These are phyloP conservation scores for Scolopax rusticola DNA, from an alignment of 2,797 vertebrate genomes.

Conservation along the genomic window DNA sequence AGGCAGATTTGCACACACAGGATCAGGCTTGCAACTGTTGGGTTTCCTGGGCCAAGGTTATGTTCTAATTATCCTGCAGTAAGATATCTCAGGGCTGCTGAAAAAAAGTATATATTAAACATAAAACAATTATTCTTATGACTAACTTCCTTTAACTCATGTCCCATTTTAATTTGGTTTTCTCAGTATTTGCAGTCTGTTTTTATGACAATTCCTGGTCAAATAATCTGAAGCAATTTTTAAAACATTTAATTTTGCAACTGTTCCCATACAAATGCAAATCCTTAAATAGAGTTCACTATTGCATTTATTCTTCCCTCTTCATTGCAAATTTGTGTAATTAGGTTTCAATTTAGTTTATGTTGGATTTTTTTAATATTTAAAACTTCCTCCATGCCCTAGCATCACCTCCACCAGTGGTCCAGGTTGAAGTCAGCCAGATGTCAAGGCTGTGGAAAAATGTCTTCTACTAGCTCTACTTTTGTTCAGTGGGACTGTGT, in stretches of 20 bases:
- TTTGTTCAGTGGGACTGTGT: background rate
- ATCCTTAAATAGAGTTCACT: conserved; percentile 1
- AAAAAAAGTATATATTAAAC: background rate
- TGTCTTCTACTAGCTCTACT: background rate
- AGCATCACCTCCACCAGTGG: background rate
- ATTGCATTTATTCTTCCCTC: background rate
- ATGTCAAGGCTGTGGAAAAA: background rate
- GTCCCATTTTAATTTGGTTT: conserved; percentile 6
- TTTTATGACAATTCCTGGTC: background rate
- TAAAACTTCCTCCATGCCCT: background rate
- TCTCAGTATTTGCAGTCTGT: background rate
- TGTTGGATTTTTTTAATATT: background rate
- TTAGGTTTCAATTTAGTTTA: conserved; percentile 20
- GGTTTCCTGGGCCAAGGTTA: conserved; percentile 1
- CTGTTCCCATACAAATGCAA: background rate
- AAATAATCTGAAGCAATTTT: conserved; percentile 13
- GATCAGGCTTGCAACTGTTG: background rate
- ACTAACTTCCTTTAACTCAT: conserved; percentile 1
- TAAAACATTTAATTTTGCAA: conserved; percentile 39
- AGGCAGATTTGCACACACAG: background rate
- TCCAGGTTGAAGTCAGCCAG: background rate
- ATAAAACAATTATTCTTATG: background rate
- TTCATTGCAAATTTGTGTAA: background rate
- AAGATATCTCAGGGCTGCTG: background rate
- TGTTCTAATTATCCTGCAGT: background rate